These are phyloP conservation scores for Microchrysa polita DNA, from an alignment of 2,888 invertebrate species.

Conservation along the genomic window DNA sequence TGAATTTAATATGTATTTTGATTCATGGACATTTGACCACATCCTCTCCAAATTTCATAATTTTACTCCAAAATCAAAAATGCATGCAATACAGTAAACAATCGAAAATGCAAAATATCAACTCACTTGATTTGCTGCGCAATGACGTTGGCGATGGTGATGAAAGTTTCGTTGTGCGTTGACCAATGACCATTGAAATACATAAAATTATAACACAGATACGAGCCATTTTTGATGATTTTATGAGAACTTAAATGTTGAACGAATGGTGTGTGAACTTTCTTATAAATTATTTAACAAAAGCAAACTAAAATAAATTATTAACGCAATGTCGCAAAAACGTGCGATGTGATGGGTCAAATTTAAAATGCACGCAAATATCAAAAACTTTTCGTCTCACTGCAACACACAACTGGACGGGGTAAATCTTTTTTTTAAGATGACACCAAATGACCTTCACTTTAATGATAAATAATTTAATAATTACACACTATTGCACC, in stretches of 20 bases:
- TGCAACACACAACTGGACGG: background rate
- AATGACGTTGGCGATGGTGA: conserved; percentile 3
- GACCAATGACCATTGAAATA: conserved; percentile 51
- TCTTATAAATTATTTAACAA: conserved; percentile 41
- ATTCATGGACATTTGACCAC: no score
- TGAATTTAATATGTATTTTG: no score
- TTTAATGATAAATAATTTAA: background rate
- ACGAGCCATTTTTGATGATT: conserved; percentile 48
- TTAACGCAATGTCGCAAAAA: background rate
- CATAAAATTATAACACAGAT: conserved; percentile 50
- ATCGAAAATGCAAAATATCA: background rate
- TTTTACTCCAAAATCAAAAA: no score
- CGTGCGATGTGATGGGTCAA: no score
- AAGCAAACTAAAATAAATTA: conserved; percentile 5
- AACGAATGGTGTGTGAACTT: background rate
- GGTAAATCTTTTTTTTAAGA: background rate
- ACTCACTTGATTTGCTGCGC: conserved; percentile 45
- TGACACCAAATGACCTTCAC: background rate
- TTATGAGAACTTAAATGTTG: background rate
- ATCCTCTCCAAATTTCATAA: no score
- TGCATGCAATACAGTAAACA: no score
- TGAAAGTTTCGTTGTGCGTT: conserved; percentile 47
- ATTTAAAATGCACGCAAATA: no score
- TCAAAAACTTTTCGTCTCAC: no score
- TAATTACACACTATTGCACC: background rate